Base-by-base conservation (phyloP, 2,797 vertebrate species). In the Pelochelys cantorii region DNA sequence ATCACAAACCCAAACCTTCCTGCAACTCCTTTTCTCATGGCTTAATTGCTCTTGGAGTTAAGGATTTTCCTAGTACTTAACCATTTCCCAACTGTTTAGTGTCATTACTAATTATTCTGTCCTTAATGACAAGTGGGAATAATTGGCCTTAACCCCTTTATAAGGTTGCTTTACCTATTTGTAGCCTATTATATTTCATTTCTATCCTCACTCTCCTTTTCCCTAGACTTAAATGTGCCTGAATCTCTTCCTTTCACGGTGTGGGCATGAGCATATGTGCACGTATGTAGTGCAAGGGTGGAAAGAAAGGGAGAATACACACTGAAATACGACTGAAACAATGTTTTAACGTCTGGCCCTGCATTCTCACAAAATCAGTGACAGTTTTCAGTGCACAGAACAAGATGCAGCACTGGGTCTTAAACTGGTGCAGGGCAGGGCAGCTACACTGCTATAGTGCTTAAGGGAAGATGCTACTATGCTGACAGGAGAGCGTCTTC, bases 101-200 rank as follows among this genome's bases (percentile, higher is more conserved):
- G 85, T 15, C 1, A 0, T 75, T 83, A 42, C 8, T 18, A 83
- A 54, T 65, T 79, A 11, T 37, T 68, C 83, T 37, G 5, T 57
- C 59, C 12, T 57, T 77, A 22, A 13, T 37, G 17, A 3, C 74
- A 54, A 81, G 20, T 5, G 22, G 37, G 34, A 17, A 37, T 77
- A 81, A 86, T 18, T 14, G 27, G 71, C 81, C 29, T 17, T 29
- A 68, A 42, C 85, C 80, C 81, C 54, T 89, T 86, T 87, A 37
- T 56, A 52, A 78, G 91, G 85, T 89, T 13, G 55, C 55, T 83
- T 25, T 6, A 75, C 42, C 42, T 29, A 52, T 52, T 7, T 48
- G 42, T 25, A 52, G 23, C 14, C 74, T 2, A 3, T 29, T 77
- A 52, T 77, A 52, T 29, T 77, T 29, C 42, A 12, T 12, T 52